Base-by-base conservation (phyloP, 2,888 invertebrate species). In the Plagodis pulveraria region DNA sequence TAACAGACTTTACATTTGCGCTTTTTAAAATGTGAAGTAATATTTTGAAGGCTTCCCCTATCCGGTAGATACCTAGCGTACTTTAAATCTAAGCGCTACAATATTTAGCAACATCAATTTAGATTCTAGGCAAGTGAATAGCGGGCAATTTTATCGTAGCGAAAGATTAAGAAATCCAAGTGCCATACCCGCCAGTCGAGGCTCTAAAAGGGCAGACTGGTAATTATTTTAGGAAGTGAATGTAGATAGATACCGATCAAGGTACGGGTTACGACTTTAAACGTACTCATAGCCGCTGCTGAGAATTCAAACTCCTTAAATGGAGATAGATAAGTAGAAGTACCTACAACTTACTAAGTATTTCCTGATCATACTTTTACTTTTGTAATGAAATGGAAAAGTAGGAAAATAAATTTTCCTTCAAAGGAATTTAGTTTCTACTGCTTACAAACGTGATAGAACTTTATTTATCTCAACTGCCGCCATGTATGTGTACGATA, bases 91-190 rank as follows among this genome's bases (percentile, higher is more conserved):
- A 47, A 55, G 47, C 44, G 35, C 53, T 42, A 44, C 57, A 58
- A 63, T 70, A 49, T 77, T 72, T 75, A 66, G 80, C 74, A 80
- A 78, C 63, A 48, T 64, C 63, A 67, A 77, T 77, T 75, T 73
- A 74, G 70, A 74, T 73, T 67, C 66, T 66, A 74, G 67, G 55
- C 55, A 8, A 59, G 43, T 38, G 60, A 63, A 56, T 61, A 56
- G 44, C 49, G 42, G 48, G n/a, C 63, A 63, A 51, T 51, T 67
- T 67, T 60, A 62, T 62, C 62, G 56, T 47, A 53, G 40, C 56
- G 50, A 58, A 54, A 53, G 45, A 58, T 63, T 58, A 56, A 50
- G 62, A 63, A 63, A 63, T 56, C 56, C 41, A 35, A 52, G 50
- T 12, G 36, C 33, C 51, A 38, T 59, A 44, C 48, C 41, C 50